Conservation (phyloP, 2,888 invertebrate genomes). For the Bembecia ichneumoniformis region DNA sequence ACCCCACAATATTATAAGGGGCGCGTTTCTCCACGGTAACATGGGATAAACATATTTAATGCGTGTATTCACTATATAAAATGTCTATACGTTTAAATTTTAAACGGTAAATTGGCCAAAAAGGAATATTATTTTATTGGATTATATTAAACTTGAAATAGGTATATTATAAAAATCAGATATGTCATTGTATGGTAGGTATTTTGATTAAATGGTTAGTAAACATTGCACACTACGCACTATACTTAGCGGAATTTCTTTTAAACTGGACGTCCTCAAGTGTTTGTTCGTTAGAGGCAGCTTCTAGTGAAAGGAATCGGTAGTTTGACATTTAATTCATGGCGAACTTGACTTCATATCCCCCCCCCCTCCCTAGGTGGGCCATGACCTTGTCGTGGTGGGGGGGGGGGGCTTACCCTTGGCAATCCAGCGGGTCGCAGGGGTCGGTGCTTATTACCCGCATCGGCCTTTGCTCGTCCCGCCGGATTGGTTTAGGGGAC, state of each 20-base stretch:
- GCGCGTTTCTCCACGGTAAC: not conserved
- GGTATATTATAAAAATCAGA: constrained; percentile 57
- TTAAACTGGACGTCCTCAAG: constrained; percentile 23
- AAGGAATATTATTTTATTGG: constrained; percentile 27
- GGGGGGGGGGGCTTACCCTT: no score
- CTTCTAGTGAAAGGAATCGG: no score
- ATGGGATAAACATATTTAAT: constrained; percentile 15
- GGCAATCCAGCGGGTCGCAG: no score
- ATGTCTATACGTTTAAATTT: constrained; percentile 22
- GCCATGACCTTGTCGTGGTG: no score
- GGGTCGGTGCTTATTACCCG: no score
- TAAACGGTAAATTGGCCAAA: constrained; percentile 27
- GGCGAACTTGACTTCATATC: no score
- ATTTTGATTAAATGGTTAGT: constrained; percentile 42
- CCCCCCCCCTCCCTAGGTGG: no score
- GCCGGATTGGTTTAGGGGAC: no score
- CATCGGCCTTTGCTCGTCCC: no score
- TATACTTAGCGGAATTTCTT: constrained; percentile 44
- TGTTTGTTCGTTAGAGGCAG: no score
- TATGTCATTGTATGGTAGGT: constrained; percentile 59
- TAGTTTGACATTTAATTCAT: no score
- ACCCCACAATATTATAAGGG: no score
- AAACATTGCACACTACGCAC: constrained; percentile 58
- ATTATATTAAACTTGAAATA: constrained; percentile 29
- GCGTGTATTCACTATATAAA: constrained; percentile 24